phyloP scores from a whole-genome alignment of 1,140 invertebrate genomes.

The Ylistrum balloti region DNA sequence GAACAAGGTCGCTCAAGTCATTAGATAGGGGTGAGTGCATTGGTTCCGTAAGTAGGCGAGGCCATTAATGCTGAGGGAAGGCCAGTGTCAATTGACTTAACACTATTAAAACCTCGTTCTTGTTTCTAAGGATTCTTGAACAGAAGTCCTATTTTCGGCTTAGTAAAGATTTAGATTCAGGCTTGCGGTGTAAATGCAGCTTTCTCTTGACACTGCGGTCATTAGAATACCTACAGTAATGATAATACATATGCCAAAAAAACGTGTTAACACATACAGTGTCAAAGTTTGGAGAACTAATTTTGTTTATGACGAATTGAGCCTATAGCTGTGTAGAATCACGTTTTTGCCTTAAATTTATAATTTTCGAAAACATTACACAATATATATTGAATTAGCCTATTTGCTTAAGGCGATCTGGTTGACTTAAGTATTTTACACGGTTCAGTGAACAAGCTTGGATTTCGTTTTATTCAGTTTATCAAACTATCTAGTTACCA shows the following conservation, averaged over 20 bases:
- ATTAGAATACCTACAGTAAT: neutral
- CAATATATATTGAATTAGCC: too few relatives aligned
- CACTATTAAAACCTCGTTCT: neutral
- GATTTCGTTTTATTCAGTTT: too few relatives aligned
- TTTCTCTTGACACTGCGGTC: neutral
- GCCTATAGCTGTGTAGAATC: too few relatives aligned
- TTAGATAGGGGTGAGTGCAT: neutral
- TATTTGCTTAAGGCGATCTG: too few relatives aligned
- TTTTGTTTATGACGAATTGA: too few relatives aligned
- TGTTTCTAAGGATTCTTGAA: neutral
- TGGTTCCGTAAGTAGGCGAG: neutral
- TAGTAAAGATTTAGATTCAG: neutral
- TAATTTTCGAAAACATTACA: too few relatives aligned
- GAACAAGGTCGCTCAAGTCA: neutral
- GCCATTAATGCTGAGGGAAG: neutral
- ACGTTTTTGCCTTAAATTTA: too few relatives aligned
- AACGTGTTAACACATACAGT: too few relatives aligned
- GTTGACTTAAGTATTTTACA: too few relatives aligned
- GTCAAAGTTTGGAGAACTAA: too few relatives aligned
- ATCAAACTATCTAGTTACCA: too few relatives aligned
- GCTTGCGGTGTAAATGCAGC: neutral
- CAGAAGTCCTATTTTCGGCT: neutral
- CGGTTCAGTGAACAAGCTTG: too few relatives aligned
- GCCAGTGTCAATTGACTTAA: neutral
- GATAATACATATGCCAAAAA: neutral